Conservation (phyloP, 2,888 invertebrate genomes). For the Drosophila nr. medialis region DNA sequence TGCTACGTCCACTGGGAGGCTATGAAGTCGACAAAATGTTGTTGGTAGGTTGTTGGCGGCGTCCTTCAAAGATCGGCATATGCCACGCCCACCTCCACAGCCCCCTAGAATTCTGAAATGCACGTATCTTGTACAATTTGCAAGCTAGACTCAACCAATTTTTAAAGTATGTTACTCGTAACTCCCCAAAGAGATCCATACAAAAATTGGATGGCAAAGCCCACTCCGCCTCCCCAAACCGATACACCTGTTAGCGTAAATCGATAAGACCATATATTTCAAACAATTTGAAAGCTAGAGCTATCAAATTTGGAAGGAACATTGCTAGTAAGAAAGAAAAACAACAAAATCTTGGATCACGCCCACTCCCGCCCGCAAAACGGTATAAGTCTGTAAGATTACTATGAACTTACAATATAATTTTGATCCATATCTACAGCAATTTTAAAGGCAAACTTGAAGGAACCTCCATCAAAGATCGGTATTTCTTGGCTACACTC, state of each 20-base stretch:
- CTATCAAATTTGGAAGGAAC: background rate
- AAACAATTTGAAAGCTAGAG: background rate
- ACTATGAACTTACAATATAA: background rate
- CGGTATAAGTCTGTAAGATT: background rate
- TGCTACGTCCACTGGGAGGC: background rate
- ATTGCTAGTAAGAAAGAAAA: background rate
- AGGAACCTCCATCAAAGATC: background rate
- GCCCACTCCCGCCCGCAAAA: background rate
- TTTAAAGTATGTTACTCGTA: background rate
- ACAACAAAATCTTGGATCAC: too few relatives aligned
- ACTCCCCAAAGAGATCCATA: background rate
- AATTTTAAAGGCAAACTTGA: background rate
- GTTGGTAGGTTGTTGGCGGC: background rate
- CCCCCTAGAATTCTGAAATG: too few relatives aligned
- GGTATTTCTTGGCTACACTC: background rate
- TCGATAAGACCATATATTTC: too few relatives aligned
- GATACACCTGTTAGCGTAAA: background rate
- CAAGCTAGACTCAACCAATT: background rate
- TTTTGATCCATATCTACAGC: background rate
- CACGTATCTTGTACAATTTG: too few relatives aligned
- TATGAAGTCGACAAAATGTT: background rate
- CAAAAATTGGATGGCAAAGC: background rate
- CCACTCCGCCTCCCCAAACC: background rate
- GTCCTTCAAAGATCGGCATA: background rate
- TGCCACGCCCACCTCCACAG: background rate